Evolutionary conservation across 2,113 vertebrate genomes (phyloP).

Genomic region (Apodemus sylvaticus): DNA sequence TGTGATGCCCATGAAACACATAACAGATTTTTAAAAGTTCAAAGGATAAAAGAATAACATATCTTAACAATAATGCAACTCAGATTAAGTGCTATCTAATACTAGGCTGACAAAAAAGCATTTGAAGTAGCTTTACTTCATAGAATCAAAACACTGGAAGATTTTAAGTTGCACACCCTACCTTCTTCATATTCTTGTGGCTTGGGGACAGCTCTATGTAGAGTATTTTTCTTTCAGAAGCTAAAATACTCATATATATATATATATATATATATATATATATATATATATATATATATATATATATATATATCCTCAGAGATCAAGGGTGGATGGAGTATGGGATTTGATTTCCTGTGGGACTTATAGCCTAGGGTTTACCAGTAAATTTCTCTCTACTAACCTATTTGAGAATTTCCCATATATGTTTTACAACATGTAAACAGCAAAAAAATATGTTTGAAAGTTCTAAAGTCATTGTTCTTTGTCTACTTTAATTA

Average conservation of each 20-base stretch:
- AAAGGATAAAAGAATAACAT: background rate
- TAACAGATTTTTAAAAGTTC: background rate
- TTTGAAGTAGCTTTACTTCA: conserved; percentile 10
- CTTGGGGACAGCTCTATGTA: background rate
- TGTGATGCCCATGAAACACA: background rate
- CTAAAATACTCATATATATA: too few relatives aligned
- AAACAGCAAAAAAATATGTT: background rate
- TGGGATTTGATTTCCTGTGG: background rate
- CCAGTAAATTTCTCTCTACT: background rate
- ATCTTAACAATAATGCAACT: background rate
- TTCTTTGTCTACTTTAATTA: background rate
- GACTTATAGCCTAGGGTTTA: background rate
- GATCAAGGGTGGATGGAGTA: background rate
- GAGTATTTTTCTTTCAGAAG: background rate
- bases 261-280: too few relatives aligned
- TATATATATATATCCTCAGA: background rate
- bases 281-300: too few relatives aligned
- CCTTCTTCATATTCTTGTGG: background rate
- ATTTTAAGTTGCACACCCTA: background rate
- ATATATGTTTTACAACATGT: background rate
- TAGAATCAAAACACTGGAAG: background rate
- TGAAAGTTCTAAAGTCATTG: background rate
- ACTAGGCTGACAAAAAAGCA: background rate
- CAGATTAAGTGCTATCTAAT: background rate
- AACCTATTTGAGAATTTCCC: background rate